Conservation (phyloP, 2,888 invertebrate genomes). For the Stenichneumon culpator region DNA sequence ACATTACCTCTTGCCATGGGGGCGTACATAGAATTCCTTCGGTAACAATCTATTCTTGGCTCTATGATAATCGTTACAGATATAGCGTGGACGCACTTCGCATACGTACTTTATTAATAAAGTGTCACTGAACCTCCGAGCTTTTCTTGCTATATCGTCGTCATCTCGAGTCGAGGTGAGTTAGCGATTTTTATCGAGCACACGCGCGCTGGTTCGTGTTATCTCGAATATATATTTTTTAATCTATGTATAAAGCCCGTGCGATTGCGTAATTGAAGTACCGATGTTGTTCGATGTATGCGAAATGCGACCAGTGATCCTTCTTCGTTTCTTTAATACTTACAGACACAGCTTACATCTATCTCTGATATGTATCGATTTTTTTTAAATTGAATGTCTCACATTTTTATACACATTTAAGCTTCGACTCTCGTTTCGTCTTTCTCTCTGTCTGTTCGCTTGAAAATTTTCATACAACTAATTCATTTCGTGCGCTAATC, state of each 20-base stretch:
- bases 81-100: constrained; percentile 68
- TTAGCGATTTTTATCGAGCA: constrained; percentile 13
- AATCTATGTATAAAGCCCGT: constrained; percentile 1
- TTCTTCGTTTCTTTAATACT: constrained; percentile 43
- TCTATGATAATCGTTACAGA: constrained; percentile 66
- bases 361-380: constrained; percentile 78
- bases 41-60: constrained; percentile 72
- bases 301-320: constrained; percentile 59
- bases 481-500: constrained; percentile 51
- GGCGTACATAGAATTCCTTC: constrained; percentile 67
- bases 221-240: background rate
- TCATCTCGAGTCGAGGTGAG: background rate
- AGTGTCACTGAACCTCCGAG: constrained; percentile 11
- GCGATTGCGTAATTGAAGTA: background rate
- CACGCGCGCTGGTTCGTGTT: constrained; percentile 4
- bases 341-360: constrained; percentile 73
- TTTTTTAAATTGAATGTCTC: constrained; percentile 55
- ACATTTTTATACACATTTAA: constrained; percentile 37
- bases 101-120: constrained; percentile 47
- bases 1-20: constrained; percentile 68
- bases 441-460: constrained; percentile 12
- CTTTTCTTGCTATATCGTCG: background rate
- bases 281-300: constrained; percentile 39
- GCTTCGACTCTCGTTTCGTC: constrained; percentile 12
- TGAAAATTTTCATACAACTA: constrained; percentile 15